These are phyloP conservation scores for Echinops telfairi DNA, from an alignment of 2,113 vertebrate genomes.

Conservation along the genomic window DNA sequence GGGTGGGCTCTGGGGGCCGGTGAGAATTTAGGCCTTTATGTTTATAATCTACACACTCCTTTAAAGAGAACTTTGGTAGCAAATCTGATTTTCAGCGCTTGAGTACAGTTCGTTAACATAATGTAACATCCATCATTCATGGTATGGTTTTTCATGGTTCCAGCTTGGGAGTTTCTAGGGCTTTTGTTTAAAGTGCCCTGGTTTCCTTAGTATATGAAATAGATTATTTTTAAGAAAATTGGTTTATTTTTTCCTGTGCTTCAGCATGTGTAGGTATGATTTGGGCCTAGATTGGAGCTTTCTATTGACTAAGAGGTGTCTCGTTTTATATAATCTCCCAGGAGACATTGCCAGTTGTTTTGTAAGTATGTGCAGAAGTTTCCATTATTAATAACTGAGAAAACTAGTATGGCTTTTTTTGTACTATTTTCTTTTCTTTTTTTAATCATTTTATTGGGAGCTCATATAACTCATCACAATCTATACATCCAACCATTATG, in stretches of 20 bases:
- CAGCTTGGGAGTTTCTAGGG: slow-evolving; percentile 26
- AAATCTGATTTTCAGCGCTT: not conserved
- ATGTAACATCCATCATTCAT: not conserved
- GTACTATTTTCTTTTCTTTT: no score
- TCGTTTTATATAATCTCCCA: not conserved
- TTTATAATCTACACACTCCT: not conserved
- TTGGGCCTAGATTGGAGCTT: slow-evolving; percentile 5
- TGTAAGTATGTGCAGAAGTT: not conserved
- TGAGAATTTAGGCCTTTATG: not conserved
- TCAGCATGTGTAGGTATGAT: not conserved
- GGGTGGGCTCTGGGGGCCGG: no score
- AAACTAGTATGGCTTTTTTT: not conserved
- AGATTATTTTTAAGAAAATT: slow-evolving; percentile 49
- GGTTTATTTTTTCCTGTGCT: slow-evolving; percentile 28
- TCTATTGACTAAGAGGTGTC: slow-evolving; percentile 44
- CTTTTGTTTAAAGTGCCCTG: not conserved
- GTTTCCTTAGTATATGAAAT: no score
- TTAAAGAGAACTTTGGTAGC: not conserved
- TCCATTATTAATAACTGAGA: not conserved
- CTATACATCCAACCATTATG: no score
- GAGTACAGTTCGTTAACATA: not conserved
- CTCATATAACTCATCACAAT: no score
- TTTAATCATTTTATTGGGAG: no score
- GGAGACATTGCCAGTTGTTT: slow-evolving; percentile 10
- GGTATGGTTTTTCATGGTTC: not conserved